These are phyloP conservation scores for Microtus ochrogaster DNA, from an alignment of 2,113 vertebrate species.

Conservation along the genomic window DNA sequence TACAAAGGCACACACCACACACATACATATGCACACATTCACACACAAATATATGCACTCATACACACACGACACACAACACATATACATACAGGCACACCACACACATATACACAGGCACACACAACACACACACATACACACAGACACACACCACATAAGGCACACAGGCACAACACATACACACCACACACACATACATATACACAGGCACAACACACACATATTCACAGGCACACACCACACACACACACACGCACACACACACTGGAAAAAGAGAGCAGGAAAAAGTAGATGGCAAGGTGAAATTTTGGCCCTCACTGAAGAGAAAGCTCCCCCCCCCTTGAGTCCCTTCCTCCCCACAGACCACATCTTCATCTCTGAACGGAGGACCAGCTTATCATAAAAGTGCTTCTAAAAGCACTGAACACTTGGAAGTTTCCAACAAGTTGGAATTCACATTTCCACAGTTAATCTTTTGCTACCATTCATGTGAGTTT, in stretches of 20 bases:
- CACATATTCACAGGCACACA: too few species aligned
- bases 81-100: not conserved
- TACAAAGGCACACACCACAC: not conserved
- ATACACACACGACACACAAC: not conserved
- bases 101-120: not conserved
- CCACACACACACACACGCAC: not conserved
- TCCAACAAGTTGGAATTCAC: not conserved
- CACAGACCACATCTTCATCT: not conserved
- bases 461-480: slow-evolving; percentile 2
- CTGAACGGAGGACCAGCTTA: not conserved
- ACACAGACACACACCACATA: not conserved
- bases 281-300: not conserved
- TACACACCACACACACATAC: not conserved
- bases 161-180: not conserved
- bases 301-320: not conserved
- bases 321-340: not conserved
- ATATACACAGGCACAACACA: not conserved
- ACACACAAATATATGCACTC: not conserved
- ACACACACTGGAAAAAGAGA: not conserved
- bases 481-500: slow-evolving; percentile 8
- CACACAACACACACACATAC: not conserved
- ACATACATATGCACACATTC: not conserved
- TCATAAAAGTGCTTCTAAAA: not conserved
- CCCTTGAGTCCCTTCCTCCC: not conserved
- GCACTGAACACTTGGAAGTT: not conserved